phyloP scores from a whole-genome alignment of 1,140 invertebrate genomes.

The Philopotamus ludificatus region DNA sequence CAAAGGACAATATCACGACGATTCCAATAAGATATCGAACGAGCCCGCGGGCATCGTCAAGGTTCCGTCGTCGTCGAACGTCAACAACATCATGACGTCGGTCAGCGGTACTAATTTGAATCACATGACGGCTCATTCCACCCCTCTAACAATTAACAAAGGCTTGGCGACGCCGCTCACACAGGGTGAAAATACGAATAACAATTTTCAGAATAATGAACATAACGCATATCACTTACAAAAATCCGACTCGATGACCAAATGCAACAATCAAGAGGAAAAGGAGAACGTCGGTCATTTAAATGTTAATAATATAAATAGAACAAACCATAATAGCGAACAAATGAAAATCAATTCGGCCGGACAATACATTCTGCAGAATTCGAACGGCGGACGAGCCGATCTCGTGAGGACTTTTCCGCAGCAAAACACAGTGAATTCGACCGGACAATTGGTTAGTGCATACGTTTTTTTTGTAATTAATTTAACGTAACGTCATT shows the following conservation, averaged over 20 bases:
- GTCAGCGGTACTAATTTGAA: constrained; percentile 47
- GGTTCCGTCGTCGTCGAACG: constrained; percentile 36
- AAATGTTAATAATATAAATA: constrained; percentile 6
- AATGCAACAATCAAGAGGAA: constrained; percentile 53
- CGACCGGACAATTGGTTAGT: constrained; percentile 40
- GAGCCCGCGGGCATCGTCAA: constrained; percentile 40
- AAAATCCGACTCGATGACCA: constrained; percentile 54
- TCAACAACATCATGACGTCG: constrained; percentile 30
- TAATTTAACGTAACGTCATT: too few species aligned
- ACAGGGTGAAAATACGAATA: constrained; percentile 55
- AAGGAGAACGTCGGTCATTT: constrained; percentile 53
- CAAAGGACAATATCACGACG: constrained; percentile 46
- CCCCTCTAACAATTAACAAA: constrained; percentile 66
- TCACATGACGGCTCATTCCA: constrained; percentile 67
- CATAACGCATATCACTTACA: constrained; percentile 53
- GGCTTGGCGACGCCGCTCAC: constrained; percentile 61
- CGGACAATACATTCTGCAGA: constrained; percentile 28
- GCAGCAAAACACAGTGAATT: constrained; percentile 47
- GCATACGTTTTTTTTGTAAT: too few species aligned
- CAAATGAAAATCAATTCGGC: constrained; percentile 27
- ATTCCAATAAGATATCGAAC: constrained; percentile 18
- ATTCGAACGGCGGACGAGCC: constrained; percentile 43
- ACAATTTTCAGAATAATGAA: constrained; percentile 44
- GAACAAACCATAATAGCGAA: constrained; percentile 13
- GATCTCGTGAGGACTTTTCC: constrained; percentile 46